Evolutionary conservation across 2,888 invertebrate genomes (phyloP).

Genomic region (Fabriciana adippe): DNA sequence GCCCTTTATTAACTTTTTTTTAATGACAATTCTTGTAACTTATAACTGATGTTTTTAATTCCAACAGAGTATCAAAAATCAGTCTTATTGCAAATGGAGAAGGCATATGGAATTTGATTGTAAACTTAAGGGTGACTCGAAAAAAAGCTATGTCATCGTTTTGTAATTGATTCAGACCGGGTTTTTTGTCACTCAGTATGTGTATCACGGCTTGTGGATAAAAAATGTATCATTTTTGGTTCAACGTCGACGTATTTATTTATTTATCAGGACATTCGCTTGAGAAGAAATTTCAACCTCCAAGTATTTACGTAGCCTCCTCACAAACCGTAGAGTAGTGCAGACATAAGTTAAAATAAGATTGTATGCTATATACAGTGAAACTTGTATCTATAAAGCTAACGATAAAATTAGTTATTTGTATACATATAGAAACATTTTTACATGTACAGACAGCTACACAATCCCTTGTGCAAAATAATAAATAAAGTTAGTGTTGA

Average conservation of each 20-base stretch:
- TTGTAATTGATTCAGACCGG: slow-evolving; percentile 34
- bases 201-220: slow-evolving; percentile 28
- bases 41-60: not conserved
- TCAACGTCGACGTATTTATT: not conserved
- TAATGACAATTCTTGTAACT: slow-evolving; percentile 17
- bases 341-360: too few relatives aligned
- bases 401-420: too few relatives aligned
- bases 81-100: not conserved
- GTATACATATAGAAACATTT: too few relatives aligned
- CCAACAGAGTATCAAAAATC: not conserved
- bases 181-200: slow-evolving; percentile 33
- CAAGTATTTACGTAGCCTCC: too few relatives aligned
- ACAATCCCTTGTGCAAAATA: too few relatives aligned
- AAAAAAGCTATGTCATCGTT: slow-evolving; percentile 39
- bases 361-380: too few relatives aligned
- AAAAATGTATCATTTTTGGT: slow-evolving; percentile 7
- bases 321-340: too few relatives aligned
- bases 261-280: too few relatives aligned
- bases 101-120: slow-evolving; percentile 5
- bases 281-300: too few relatives aligned
- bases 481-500: too few relatives aligned
- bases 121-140: slow-evolving; percentile 8
- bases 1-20: slow-evolving; percentile 35
- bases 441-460: too few relatives aligned
- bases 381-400: too few relatives aligned